A percentile compares a stretch with the other conserved stretches of the same genome.
Conservation (phyloP, 30 jellyfish, hydroid and myxozoan genomes). For the Nemopilema nomurai region DNA sequence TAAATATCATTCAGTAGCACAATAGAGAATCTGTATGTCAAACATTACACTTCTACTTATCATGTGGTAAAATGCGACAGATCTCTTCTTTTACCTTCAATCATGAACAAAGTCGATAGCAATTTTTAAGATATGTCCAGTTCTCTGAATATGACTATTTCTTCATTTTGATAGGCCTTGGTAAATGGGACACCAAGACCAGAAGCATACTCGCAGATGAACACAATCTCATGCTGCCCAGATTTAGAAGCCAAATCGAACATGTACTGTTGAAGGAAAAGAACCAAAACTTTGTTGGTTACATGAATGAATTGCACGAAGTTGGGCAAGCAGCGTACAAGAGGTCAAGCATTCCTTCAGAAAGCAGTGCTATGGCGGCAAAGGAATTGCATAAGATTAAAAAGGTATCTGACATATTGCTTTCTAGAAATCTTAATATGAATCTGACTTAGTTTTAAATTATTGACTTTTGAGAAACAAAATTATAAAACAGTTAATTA, state of each 20-base stretch:
- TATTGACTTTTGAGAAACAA: not conserved
- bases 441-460: too few species aligned
- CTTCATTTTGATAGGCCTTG: conserved; percentile 18
- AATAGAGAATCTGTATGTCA: too few species aligned
- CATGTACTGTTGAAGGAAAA: conserved; percentile 51
- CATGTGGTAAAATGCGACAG: too few species aligned
- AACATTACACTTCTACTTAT: too few species aligned
- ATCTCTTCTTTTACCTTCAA: not conserved
- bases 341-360: conserved; percentile 55
- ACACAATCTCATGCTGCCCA: conserved; percentile 31
- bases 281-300: conserved; percentile 52
- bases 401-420: too few species aligned
- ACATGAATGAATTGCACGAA: conserved; percentile 58
- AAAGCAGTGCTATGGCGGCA: conserved; percentile 23
- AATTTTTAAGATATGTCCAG: not conserved
- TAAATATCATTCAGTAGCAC: too few species aligned
- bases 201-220: conserved; percentile 16
- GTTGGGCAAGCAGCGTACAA: conserved; percentile 61
- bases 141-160: not conserved
- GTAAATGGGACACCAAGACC: conserved; percentile 40
- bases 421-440: too few species aligned
- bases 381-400: conserved; percentile 46
- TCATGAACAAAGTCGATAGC: not conserved
- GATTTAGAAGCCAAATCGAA: conserved; percentile 42
- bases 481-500: too few species aligned